Percentiles rank a stretch among this genome's conserved stretches.
Conservation (phyloP, 2,113 vertebrate species). For the Gymnarchus niloticus region DNA sequence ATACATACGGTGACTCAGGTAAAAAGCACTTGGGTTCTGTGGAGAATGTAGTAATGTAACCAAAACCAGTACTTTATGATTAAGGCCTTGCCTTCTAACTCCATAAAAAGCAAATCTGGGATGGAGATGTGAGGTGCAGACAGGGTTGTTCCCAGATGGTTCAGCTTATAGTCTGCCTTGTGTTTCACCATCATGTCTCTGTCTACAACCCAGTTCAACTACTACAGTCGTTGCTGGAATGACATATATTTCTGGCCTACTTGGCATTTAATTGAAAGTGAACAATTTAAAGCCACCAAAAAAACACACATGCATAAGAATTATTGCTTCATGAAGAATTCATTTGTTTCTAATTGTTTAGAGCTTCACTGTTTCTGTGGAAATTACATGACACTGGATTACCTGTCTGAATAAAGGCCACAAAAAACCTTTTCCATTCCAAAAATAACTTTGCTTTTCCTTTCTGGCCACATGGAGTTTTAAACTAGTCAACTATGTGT, state of each 20-base stretch:
- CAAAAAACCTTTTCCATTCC: not conserved
- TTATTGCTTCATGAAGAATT: not conserved
- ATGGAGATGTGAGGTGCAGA: not conserved
- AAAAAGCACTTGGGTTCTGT: constrained; percentile 26
- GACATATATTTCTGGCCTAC: not conserved
- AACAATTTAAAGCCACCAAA: not conserved
- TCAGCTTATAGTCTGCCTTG: not conserved
- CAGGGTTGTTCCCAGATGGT: not conserved
- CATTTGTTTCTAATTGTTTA: not conserved
- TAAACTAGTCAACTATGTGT: not conserved
- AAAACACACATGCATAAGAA: not conserved
- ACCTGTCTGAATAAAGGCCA: not conserved
- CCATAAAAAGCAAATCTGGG: not conserved
- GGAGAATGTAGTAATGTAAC: constrained; percentile 27
- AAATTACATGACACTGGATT: not conserved
- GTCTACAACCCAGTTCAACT: not conserved
- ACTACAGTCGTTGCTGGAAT: not conserved
- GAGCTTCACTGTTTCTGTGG: not conserved
- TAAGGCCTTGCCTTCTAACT: not conserved
- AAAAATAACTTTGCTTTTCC: not conserved
- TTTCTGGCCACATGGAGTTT: not conserved
- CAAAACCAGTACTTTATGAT: constrained; percentile 21
- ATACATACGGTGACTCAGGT: constrained; percentile 33
- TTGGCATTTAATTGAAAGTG: not conserved
- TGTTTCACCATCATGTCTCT: not conserved